These are phyloP conservation scores for Taenioides sp. DNA, from an alignment of 2,797 vertebrate genomes.

Conservation along the genomic window DNA sequence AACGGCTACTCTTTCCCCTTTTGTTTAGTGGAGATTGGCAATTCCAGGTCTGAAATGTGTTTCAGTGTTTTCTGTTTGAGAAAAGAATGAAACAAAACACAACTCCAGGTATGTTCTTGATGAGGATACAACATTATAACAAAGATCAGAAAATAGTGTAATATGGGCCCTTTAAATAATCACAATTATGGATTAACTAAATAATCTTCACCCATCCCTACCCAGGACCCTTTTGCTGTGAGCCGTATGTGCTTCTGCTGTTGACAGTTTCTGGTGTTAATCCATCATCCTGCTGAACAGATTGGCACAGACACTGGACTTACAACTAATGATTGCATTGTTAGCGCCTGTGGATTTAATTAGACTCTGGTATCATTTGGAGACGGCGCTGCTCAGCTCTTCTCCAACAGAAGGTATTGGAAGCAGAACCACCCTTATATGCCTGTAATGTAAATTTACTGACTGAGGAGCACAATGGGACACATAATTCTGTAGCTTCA, in stretches of 20 bases:
- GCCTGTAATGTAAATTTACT: conserved; percentile 21
- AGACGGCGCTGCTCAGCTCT: neutral
- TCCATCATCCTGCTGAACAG: neutral
- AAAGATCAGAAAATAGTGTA: no score
- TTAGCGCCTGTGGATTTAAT: conserved; percentile 6
- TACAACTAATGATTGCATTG: neutral
- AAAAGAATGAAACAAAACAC: no score
- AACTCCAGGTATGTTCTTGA: no score
- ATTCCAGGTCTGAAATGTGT: no score
- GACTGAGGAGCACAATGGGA: conserved; percentile 31
- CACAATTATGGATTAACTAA: neutral
- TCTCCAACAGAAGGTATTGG: neutral
- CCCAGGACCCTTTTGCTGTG: neutral
- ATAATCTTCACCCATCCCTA: neutral
- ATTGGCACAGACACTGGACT: neutral
- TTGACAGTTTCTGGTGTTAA: neutral
- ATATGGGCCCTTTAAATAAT: no score
- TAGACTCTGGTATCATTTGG: conserved; percentile 4
- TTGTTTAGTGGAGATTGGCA: no score
- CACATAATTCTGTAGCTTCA: conserved; percentile 41
- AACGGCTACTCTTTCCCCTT: no score
- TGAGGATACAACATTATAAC: no score
- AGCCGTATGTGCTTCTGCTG: neutral
- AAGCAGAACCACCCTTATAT: conserved; percentile 12
- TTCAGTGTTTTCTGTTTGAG: no score